Conservation (phyloP, 1,140 invertebrate genomes). For the Meteorus sp. region DNA sequence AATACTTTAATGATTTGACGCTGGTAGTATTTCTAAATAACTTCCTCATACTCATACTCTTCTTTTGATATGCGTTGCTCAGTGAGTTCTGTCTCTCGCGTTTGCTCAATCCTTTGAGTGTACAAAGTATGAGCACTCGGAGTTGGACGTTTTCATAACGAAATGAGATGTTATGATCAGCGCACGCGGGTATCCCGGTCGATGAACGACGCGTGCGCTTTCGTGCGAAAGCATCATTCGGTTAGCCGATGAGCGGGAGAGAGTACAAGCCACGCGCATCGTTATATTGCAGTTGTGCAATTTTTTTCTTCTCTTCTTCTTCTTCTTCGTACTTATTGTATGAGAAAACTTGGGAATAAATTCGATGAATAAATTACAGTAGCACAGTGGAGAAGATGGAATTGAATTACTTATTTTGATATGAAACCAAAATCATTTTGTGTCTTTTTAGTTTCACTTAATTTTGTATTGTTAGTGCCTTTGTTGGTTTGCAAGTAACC, state of each 20-base stretch:
- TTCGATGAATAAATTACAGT: constrained; percentile 20
- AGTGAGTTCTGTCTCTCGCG: too few species aligned
- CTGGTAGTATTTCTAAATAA: too few species aligned
- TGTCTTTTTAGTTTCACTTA: background rate
- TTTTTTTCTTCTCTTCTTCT: constrained; percentile 3
- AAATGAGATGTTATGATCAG: background rate
- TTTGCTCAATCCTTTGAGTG: background rate
- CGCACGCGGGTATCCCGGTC: constrained; percentile 16
- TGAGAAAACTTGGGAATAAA: constrained; percentile 14
- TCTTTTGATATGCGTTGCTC: too few species aligned
- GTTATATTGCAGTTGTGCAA: background rate
- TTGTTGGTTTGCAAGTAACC: background rate
- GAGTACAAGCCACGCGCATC: background rate
- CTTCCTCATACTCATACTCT: too few species aligned
- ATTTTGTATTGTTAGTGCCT: background rate
- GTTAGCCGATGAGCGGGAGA: background rate
- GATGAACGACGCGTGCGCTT: constrained; percentile 33
- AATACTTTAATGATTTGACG: too few species aligned
- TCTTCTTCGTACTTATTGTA: background rate
- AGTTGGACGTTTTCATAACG: background rate
- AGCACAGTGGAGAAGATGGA: background rate
- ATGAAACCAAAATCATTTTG: background rate
- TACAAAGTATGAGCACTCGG: background rate
- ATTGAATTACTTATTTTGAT: background rate
- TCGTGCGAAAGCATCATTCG: constrained; percentile 16